A percentile compares a stretch with the other conserved stretches of the same genome.
Evolutionary conservation across 2,113 vertebrate genomes (phyloP).

Genomic region (Crypturellus undulatus): DNA sequence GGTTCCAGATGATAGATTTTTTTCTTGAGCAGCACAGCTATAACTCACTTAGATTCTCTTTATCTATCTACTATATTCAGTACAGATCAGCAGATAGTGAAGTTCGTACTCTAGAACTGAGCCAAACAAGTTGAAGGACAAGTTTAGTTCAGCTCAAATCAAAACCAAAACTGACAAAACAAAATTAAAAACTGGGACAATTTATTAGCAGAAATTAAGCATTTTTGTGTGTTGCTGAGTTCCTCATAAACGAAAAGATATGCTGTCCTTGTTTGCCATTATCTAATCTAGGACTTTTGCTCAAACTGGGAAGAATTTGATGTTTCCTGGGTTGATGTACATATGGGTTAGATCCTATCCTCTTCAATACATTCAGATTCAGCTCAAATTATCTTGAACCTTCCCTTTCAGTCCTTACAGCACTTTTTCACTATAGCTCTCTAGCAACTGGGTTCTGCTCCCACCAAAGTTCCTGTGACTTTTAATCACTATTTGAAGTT

Average conservation of each 20-base stretch:
- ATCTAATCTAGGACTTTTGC: background rate
- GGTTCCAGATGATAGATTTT: background rate
- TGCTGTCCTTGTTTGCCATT: background rate
- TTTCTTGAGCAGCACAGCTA: background rate
- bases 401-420: background rate
- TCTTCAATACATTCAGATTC: background rate
- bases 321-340: background rate
- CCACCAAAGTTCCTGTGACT: background rate
- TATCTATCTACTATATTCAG: background rate
- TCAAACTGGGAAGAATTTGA: background rate
- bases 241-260: background rate
- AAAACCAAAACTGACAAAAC: background rate
- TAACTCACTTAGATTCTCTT: background rate
- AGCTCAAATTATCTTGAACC: background rate
- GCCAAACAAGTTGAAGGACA: background rate
- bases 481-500: background rate
- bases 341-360: background rate
- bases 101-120: background rate
- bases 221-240: background rate
- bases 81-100: slow-evolving; percentile 16
- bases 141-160: background rate
- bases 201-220: background rate
- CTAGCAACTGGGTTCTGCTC: background rate
- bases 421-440: background rate
- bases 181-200: background rate